Conservation (phyloP, 2,888 invertebrate species). For the Cecidostiba fungosa region DNA sequence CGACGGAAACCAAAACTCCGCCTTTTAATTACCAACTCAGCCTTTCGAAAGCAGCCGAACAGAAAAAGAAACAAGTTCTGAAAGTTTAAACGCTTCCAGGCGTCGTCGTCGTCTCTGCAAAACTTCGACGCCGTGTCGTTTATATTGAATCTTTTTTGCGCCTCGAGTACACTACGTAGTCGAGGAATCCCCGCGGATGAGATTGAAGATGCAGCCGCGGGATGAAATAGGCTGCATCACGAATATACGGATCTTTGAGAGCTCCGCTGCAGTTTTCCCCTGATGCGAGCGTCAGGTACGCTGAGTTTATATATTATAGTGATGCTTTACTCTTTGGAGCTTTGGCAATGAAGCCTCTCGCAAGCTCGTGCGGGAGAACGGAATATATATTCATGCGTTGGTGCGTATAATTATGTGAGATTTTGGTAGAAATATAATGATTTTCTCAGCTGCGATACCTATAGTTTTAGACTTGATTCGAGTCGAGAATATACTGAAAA, state of each 20-base stretch:
- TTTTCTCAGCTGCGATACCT: no score
- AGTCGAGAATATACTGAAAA: no score
- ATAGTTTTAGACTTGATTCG: no score
- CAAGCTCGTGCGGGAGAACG: no score
- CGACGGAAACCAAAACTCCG: no score
- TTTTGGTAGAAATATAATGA: no score
- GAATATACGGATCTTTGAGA: background rate
- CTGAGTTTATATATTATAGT: background rate
- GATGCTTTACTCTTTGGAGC: no score
- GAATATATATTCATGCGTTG: no score
- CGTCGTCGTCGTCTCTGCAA: background rate
- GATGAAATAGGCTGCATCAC: background rate
- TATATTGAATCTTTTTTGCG: constrained; percentile 12
- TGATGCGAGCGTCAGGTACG: background rate
- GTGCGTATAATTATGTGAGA: no score
- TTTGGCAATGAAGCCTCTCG: no score
- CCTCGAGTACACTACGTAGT: background rate
- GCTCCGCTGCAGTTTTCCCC: background rate
- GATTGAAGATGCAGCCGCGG: background rate
- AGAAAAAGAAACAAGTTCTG: background rate
- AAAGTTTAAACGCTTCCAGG: constrained; percentile 18
- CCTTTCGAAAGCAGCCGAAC: no score
- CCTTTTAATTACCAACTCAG: no score
- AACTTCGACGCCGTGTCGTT: background rate
- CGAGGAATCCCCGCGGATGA: background rate